A percentile compares a stretch with the other conserved stretches of the same genome.
Conservation (phyloP, 1,140 invertebrate species). For the Drosophila kurseongensis region DNA sequence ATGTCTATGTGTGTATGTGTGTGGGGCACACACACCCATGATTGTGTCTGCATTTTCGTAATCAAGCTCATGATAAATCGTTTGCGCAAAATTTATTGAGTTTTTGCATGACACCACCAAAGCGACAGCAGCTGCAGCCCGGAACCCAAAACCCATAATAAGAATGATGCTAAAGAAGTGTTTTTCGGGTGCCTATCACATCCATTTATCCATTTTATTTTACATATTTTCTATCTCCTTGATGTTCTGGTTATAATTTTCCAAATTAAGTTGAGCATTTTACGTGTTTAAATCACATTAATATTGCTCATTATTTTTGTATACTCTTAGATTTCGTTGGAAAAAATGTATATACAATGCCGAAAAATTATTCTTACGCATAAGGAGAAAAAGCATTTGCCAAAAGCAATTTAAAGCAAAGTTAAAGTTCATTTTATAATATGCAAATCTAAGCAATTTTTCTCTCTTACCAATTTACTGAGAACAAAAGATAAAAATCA, state of each 20-base stretch:
- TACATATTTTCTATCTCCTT: not conserved
- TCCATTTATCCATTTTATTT: not conserved
- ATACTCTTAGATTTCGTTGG: no score
- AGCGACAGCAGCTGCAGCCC: slow-evolving; percentile 62
- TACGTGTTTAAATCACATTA: no score
- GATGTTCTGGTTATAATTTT: not conserved
- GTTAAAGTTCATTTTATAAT: slow-evolving; percentile 27
- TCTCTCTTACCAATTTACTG: slow-evolving; percentile 21
- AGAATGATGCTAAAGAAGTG: slow-evolving; percentile 16
- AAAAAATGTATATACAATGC: no score
- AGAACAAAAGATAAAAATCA: slow-evolving; percentile 38
- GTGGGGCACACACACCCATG: slow-evolving; percentile 29
- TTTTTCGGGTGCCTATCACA: slow-evolving; percentile 12
- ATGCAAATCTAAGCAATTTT: slow-evolving; percentile 46
- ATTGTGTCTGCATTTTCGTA: slow-evolving; percentile 80
- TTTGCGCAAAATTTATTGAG: slow-evolving; percentile 80
- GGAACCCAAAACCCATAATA: slow-evolving; percentile 25
- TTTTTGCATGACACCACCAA: slow-evolving; percentile 75
- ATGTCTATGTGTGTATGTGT: slow-evolving; percentile 15
- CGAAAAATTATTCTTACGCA: no score
- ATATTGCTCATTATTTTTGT: no score
- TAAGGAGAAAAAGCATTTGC: not conserved
- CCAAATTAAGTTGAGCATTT: not conserved
- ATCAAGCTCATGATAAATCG: slow-evolving; percentile 82
- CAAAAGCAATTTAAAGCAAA: not conserved